Evolutionary conservation across 2,113 vertebrate genomes (phyloP).

Genomic region (Pluvianellus socialis): DNA sequence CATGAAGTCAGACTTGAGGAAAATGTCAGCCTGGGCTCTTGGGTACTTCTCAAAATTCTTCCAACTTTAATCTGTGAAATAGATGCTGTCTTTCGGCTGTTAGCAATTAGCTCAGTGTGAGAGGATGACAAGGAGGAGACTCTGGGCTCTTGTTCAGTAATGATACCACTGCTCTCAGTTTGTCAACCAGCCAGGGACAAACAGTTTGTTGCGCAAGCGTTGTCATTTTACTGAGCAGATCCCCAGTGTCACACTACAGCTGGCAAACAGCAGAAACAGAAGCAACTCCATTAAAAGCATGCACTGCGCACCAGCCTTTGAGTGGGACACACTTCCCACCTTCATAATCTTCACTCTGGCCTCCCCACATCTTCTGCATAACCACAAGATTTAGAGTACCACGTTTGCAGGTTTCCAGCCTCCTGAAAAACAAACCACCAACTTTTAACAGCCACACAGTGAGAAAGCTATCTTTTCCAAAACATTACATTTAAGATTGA

Average conservation of each 20-base stretch:
- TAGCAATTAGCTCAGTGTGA: neutral
- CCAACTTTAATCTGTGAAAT: neutral
- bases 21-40: neutral
- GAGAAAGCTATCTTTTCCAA: conserved; percentile 17
- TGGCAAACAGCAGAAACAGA: conserved; percentile 44
- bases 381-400: neutral
- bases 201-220: conserved; percentile 37
- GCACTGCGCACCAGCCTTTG: neutral
- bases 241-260: conserved; percentile 44
- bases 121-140: neutral
- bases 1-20: neutral
- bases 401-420: neutral
- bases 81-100: neutral
- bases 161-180: neutral
- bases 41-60: neutral
- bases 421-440: neutral
- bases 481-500: conserved; percentile 23
- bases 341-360: neutral
- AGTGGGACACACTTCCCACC: neutral
- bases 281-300: neutral
- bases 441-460: neutral
- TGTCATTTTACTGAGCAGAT: conserved; percentile 35
- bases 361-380: neutral
- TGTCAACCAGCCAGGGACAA: conserved; percentile 56
- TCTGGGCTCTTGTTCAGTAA: conserved; percentile 29